Conservation (phyloP, 2,888 invertebrate species). For the Scrobipalpa atriplicella region DNA sequence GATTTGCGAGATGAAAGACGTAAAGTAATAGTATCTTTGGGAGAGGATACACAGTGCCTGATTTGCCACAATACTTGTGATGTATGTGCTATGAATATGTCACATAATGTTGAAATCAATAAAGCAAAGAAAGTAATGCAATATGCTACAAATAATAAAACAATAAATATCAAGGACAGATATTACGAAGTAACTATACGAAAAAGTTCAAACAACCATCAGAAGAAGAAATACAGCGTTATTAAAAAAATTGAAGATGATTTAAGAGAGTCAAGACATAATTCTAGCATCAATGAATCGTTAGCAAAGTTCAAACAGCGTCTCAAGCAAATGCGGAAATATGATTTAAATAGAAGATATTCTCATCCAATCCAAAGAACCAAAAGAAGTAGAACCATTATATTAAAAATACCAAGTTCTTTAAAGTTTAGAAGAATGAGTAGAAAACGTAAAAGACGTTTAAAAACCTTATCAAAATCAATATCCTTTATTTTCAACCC, state of each 20-base stretch:
- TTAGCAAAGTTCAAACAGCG: neutral
- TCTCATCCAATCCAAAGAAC: neutral
- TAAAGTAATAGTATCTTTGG: constrained; percentile 7
- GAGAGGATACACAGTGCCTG: neutral
- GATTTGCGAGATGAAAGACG: constrained; percentile 24
- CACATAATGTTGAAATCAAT: neutral
- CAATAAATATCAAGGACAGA: neutral
- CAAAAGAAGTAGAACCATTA: neutral
- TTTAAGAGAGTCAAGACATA: neutral
- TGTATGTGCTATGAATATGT: neutral
- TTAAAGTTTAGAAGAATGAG: neutral
- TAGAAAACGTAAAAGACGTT: constrained; percentile 7
- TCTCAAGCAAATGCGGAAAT: neutral
- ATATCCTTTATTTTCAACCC: neutral
- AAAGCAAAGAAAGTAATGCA: neutral
- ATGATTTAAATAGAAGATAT: neutral
- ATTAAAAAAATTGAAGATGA: neutral
- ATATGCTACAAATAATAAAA: neutral
- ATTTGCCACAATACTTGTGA: neutral
- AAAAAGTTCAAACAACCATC: neutral
- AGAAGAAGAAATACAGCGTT: neutral
- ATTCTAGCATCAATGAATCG: neutral
- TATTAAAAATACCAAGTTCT: neutral
- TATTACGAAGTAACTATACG: neutral
- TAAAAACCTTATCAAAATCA: neutral